phyloP scores from a whole-genome alignment of 2,888 invertebrate species.

The Philaethria dido region DNA sequence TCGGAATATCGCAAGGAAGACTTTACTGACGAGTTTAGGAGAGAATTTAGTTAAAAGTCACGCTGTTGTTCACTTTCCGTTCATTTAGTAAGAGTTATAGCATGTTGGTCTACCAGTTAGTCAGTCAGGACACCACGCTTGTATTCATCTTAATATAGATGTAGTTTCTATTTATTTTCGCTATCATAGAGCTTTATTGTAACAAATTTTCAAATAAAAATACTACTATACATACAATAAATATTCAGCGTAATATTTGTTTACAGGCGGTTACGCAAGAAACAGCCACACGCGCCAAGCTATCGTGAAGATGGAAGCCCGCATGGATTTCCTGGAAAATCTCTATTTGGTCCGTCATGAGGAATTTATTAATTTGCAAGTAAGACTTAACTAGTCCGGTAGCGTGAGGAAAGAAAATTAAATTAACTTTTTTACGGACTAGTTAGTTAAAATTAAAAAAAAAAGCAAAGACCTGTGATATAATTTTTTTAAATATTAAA shows the following conservation, averaged over 20 bases:
- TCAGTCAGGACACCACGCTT: background rate
- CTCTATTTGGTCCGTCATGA: constrained; percentile 36
- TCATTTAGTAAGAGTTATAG: background rate
- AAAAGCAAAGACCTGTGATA: constrained; percentile 11
- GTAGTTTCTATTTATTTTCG: too few species aligned
- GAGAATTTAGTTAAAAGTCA: background rate
- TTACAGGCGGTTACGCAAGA: constrained; percentile 82
- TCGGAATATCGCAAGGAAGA: too few species aligned
- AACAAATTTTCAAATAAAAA: too few species aligned
- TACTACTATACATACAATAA: background rate
- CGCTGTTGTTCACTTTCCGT: background rate
- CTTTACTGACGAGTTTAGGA: too few species aligned
- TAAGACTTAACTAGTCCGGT: constrained; percentile 25
- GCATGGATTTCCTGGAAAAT: constrained; percentile 35
- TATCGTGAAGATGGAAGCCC: constrained; percentile 89
- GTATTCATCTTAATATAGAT: too few species aligned
- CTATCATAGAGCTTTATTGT: background rate
- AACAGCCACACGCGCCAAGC: constrained; percentile 87
- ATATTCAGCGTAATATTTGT: constrained; percentile 19
- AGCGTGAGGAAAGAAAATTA: background rate
- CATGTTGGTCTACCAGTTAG: background rate
- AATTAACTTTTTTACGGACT: background rate
- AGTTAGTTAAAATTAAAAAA: background rate
- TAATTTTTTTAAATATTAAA: constrained; percentile 1
- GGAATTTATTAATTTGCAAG: constrained; percentile 34